These are phyloP conservation scores for Metellina segmentata DNA, from an alignment of 2,888 invertebrate species.

Conservation along the genomic window DNA sequence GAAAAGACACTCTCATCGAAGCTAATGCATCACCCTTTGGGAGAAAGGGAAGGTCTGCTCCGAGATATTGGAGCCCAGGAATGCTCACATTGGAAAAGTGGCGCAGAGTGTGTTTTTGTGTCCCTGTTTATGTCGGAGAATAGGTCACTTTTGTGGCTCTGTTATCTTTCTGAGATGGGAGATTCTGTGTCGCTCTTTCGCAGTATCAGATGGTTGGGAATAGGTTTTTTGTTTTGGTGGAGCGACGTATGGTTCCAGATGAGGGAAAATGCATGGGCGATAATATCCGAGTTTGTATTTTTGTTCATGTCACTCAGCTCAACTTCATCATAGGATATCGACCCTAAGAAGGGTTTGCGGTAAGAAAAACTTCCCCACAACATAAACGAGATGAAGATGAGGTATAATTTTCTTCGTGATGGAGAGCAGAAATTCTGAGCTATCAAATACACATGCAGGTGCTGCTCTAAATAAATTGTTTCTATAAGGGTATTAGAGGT, in stretches of 20 bases:
- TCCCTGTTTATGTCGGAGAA: conserved; percentile 21
- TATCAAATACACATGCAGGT: too few species aligned
- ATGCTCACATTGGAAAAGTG: conserved; percentile 5
- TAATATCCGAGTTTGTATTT: not conserved
- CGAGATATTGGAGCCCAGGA: conserved; percentile 13
- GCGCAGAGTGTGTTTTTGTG: conserved; percentile 33
- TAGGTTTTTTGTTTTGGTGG: conserved; percentile 3
- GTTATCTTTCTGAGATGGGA: conserved; percentile 35
- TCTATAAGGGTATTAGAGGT: too few species aligned
- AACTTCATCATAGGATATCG: too few species aligned
- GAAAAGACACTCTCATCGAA: conserved; percentile 18
- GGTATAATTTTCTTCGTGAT: too few species aligned
- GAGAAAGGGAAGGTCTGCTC: not conserved
- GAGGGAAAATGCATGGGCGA: not conserved
- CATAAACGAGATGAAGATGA: too few species aligned
- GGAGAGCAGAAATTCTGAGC: too few species aligned
- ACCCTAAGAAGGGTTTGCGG: too few species aligned
- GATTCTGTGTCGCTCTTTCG: conserved; percentile 2
- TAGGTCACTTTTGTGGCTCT: conserved; percentile 19
- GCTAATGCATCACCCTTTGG: conserved; percentile 28
- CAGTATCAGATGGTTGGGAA: not conserved
- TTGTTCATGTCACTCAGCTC: not conserved
- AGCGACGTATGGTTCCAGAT: not conserved
- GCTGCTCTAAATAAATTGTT: too few species aligned
- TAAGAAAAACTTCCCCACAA: too few species aligned